Evolutionary conservation across 2,113 vertebrate species (phyloP).

Genomic region (Cygnus atratus): DNA sequence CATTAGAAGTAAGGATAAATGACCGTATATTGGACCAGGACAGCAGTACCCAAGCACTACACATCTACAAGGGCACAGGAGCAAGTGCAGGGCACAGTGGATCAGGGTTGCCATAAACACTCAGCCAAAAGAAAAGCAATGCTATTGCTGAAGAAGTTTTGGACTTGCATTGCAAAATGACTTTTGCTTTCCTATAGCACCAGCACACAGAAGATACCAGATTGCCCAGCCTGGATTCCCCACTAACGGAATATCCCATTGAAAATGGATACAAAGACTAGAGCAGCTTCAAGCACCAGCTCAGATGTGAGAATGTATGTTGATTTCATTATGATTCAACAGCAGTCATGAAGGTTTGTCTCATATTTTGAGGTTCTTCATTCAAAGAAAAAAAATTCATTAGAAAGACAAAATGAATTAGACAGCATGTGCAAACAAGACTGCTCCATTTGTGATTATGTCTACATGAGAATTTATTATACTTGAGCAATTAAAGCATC

Average conservation of each 20-base stretch:
- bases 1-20: background rate
- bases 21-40: background rate
- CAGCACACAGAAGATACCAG: background rate
- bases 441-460: slow-evolving; percentile 1
- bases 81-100: rapidly evolving
- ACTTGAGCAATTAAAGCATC: slow-evolving; percentile 36
- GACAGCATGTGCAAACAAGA: slow-evolving; percentile 14
- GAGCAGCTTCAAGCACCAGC: background rate
- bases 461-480: slow-evolving; percentile 11
- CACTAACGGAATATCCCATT: background rate
- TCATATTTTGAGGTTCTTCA: background rate
- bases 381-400: background rate
- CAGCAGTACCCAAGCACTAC: background rate
- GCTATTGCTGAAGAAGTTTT: background rate
- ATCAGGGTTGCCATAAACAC: background rate
- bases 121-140: background rate
- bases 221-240: background rate
- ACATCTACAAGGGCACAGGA: background rate
- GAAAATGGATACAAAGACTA: background rate
- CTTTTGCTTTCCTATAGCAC: background rate
- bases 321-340: slow-evolving; percentile 49
- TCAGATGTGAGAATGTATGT: background rate
- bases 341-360: background rate
- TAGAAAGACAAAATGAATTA: slow-evolving; percentile 30
- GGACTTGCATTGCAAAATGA: background rate